Evolutionary conservation across 2,113 vertebrate species (phyloP), one percentile per base, ranked within the genome.

Genomic region (Pardalotus punctatus): DNA sequence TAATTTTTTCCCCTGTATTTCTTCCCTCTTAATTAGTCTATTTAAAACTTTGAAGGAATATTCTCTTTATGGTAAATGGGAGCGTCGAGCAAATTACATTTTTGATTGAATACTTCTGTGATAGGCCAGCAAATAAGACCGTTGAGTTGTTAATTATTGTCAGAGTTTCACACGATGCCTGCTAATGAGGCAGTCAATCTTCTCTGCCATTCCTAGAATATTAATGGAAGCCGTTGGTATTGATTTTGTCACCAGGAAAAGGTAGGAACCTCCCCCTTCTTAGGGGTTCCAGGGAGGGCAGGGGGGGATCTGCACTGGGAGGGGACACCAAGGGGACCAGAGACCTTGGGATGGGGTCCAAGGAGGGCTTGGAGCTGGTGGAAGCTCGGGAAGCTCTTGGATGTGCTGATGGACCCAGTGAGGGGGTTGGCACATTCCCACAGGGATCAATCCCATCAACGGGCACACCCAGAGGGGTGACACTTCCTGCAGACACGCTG

Each of bases 61-160:
- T 97, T 98, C 98, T 97, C 96, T 94, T 97, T 96, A 97, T 98
- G 96, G 97, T 98, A 98, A 98, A 98, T 98, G 98, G 96, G 95
- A 96, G 97, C 95, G 89, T 97, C 10, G 82, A 97, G 97, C 96
- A 98, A 98, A 98, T 98, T 98, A 98, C 98, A 98, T 98, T 98
- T 98, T 98, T 98, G 98, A 98, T 98, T 98, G 98, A 98, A 97
- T 97, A 98, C 98, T 98, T 98, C 98, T 98, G 97, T 97, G 98
- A 98, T 98, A 98, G 98, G 97, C 97, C 97, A 98, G 97, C 97
- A 98, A 98, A 98, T 98, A 98, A 98, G 98, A 98, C 90, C 84
- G 97, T 97, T 96, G 97, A 98, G 98, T 97, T 98, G 98, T 98
- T 98, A 98, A 98, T 98, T 98, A 98, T 98, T 98, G 98, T 98